Percentiles rank a stretch among this genome's conserved stretches.
phyloP scores from a whole-genome alignment of 1,140 invertebrate genomes.

The Drosophila kepulauana region DNA sequence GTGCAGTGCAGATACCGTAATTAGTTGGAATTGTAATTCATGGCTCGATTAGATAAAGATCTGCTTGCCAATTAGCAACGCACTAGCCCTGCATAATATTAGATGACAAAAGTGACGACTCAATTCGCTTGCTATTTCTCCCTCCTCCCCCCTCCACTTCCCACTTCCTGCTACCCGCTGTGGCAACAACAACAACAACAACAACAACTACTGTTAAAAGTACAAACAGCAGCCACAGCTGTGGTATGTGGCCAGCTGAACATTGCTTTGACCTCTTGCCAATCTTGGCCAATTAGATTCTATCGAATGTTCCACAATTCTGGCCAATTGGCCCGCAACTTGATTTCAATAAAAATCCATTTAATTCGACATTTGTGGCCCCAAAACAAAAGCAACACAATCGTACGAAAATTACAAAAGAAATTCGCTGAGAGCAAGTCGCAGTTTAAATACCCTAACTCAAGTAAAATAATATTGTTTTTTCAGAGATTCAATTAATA shows the following conservation, averaged over 20 bases:
- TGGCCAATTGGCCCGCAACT: slow-evolving; percentile 53
- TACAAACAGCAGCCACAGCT: not conserved
- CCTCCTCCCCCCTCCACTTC: not conserved
- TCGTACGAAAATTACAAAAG: slow-evolving; percentile 14
- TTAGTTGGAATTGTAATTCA: slow-evolving; percentile 83
- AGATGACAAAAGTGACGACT: slow-evolving; percentile 67
- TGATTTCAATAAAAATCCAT: slow-evolving; percentile 83
- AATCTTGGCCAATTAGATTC: slow-evolving; percentile 75
- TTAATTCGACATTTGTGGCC: slow-evolving; percentile 82
- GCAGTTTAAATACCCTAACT: not conserved
- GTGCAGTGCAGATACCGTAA: slow-evolving; percentile 46
- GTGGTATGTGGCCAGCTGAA: slow-evolving; percentile 19
- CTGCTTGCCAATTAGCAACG: slow-evolving; percentile 80
- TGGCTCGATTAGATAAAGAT: slow-evolving; percentile 82
- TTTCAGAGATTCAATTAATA: too few relatives aligned
- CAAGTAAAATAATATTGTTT: too few relatives aligned
- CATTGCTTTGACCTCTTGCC: slow-evolving; percentile 33
- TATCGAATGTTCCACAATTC: slow-evolving; percentile 53
- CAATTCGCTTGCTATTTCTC: slow-evolving; percentile 37
- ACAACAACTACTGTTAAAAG: not conserved
- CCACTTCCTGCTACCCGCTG: not conserved
- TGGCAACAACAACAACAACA: not conserved
- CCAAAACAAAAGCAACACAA: slow-evolving; percentile 49
- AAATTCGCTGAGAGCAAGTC: not conserved
- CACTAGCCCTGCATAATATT: slow-evolving; percentile 70